Conservation (phyloP, 2,797 vertebrate genomes). For the Sorex maritimensis region DNA sequence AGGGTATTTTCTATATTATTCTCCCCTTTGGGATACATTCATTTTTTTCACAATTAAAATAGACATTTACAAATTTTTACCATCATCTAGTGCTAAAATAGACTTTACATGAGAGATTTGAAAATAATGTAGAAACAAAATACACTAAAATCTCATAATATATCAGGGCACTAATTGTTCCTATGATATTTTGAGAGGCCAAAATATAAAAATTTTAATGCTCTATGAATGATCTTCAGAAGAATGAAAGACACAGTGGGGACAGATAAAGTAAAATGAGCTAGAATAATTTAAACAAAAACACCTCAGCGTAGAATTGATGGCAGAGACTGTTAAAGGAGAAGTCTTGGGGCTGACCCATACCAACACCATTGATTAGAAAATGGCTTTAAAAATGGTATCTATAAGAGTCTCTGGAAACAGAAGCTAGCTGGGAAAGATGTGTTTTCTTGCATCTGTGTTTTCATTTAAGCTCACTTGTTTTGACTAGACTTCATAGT, state of each 20-base stretch:
- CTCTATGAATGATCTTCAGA: not conserved
- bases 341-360: not conserved
- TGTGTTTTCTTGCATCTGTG: not conserved
- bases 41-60: not conserved
- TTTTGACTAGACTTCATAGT: not conserved
- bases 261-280: not conserved
- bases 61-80: slow-evolving; percentile 40
- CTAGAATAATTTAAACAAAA: slow-evolving; percentile 12
- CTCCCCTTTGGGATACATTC: not conserved
- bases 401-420: not conserved
- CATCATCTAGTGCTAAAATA: slow-evolving; percentile 7
- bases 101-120: not conserved
- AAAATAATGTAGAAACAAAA: not conserved
- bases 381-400: not conserved
- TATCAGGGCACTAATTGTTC: not conserved
- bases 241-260: slow-evolving; percentile 10
- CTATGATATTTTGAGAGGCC: slow-evolving; percentile 2
- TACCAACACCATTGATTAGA: not conserved
- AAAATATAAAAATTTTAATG: slow-evolving; percentile 7
- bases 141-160: not conserved
- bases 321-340: not conserved
- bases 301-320: not conserved
- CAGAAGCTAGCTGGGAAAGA: not conserved
- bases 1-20: not conserved
- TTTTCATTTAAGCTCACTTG: not conserved